Evolutionary conservation across 1,140 invertebrate species (phyloP), one percentile per base, ranked within the genome.

Genomic region (Epicauta chinensis): DNA sequence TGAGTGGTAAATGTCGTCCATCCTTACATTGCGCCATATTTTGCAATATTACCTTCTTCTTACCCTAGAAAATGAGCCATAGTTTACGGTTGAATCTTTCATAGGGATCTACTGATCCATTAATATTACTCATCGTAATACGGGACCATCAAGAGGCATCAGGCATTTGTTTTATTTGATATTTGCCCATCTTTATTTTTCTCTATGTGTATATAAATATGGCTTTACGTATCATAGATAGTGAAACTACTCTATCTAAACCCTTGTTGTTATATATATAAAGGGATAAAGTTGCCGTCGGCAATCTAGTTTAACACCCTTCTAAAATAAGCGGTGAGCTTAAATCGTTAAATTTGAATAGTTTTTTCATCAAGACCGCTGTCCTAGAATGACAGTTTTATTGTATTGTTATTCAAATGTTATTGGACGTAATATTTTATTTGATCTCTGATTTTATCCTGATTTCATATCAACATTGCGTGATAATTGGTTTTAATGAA

Each of bases 11-110:
- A 15, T 51, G 34, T 17, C 40, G n/a, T 14, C 44, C 23, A 23
- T 23, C 47, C 40, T 52, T 54, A 32, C 58, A 62, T 40, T 48
- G 44, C 9, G 30, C 52, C 23, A 60, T 16, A 43, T 46, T 55
- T 40, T 44, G 56, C 23, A 62, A 38, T 13, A 52, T 52, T 43
- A 58, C 35, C 39, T 36, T 55, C 51, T 58, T 58, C 41, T 51
- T 52, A 30, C 32, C 16, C 60, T 62, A 58, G 23, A 23, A 60
- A 60, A 64, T 63, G 61, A 63, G 56, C 61, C 59, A 63, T 53
- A 47, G 53, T 63, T 63, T 23, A 23, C 23, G n/a, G n/a, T n/a
- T n/a, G n/a, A n/a, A n/a, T n/a, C n/a, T n/a, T n/a, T 23, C 7
- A 5, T 37, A 40, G 39, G 56, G 56, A 58, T 60, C 51, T 55